Evolutionary conservation across 2,113 vertebrate genomes (phyloP).

Genomic region (Oostethus manadensis): DNA sequence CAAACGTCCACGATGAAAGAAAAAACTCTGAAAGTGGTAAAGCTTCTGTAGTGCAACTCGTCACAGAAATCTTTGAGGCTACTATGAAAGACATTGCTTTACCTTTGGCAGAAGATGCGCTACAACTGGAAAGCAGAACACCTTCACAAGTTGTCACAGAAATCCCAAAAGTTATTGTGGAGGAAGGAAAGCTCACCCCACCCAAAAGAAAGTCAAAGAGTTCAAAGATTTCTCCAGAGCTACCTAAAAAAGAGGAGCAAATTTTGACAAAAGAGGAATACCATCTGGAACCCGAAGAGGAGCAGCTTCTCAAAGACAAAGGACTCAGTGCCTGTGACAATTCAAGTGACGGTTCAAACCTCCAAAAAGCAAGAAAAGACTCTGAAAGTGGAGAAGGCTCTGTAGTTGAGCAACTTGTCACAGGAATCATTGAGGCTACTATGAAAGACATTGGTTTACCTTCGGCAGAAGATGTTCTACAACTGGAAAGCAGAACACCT

Average conservation of each 20-base stretch:
- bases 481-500: not conserved
- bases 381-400: not conserved
- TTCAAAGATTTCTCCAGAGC: not conserved
- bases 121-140: not conserved
- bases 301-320: not conserved
- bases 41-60: not conserved
- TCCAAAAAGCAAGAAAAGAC: not conserved
- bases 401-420: not conserved
- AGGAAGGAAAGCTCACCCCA: conserved; percentile 11
- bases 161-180: not conserved
- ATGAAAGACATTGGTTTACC: not conserved
- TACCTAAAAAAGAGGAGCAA: not conserved
- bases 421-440: not conserved
- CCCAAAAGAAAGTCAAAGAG: conserved; percentile 39
- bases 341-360: too few relatives aligned
- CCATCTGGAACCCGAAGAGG: not conserved
- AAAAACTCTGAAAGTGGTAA: not conserved
- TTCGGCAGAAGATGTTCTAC: not conserved
- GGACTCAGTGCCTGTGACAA: not conserved
- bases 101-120: not conserved
- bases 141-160: not conserved
- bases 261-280: not conserved
- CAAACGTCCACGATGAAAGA: not conserved
- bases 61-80: not conserved
- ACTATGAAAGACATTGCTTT: not conserved